Conservation (phyloP, 2,113 vertebrate species). For the Chionis minor region DNA sequence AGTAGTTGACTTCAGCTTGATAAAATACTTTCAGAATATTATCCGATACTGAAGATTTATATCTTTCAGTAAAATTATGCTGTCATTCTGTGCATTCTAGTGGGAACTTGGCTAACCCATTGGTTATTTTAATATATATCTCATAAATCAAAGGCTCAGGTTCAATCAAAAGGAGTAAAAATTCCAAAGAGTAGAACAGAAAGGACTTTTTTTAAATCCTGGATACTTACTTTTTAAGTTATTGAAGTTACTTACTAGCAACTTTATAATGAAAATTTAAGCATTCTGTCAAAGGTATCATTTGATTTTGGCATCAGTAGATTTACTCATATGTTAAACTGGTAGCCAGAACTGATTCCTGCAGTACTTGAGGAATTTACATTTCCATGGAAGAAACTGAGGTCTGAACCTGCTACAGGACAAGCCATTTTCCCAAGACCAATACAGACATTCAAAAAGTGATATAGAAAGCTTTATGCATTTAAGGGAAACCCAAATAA, state of each 20-base stretch:
- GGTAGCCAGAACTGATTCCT: neutral
- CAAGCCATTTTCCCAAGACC: neutral
- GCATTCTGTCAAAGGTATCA: neutral
- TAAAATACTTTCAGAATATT: neutral
- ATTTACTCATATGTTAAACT: neutral
- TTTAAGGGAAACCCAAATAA: neutral
- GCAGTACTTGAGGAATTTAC: neutral
- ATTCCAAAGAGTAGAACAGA: neutral
- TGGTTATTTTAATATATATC: constrained; percentile 4
- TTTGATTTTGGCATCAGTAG: neutral
- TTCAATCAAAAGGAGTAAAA: neutral
- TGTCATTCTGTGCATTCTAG: neutral
- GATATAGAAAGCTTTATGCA: neutral
- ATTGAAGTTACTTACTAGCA: neutral
- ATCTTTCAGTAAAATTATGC: neutral
- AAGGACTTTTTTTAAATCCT: neutral
- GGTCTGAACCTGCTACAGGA: neutral
- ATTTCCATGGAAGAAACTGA: neutral
- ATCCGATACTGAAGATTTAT: neutral
- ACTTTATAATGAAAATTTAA: neutral
- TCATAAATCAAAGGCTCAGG: constrained; percentile 4
- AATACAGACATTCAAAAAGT: neutral
- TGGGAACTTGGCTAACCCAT: neutral
- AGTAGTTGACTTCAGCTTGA: neutral
- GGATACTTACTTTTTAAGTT: neutral